A percentile compares a stretch with the other conserved stretches of the same genome.
Evolutionary conservation across 2,888 invertebrate species (phyloP).

Genomic region (Drosophila neotestacea): DNA sequence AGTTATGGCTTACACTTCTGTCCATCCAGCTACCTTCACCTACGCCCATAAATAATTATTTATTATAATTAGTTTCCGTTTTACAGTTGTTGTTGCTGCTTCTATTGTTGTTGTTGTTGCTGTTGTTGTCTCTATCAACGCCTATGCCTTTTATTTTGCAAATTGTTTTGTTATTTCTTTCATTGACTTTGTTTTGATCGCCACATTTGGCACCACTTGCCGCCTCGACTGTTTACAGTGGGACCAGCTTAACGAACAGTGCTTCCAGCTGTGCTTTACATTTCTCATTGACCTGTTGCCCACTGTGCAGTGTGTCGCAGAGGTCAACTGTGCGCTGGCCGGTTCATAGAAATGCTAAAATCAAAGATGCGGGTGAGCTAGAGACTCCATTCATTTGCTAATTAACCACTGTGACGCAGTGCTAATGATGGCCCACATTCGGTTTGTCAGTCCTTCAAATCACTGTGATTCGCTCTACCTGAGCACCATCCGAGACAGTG

Average conservation of each 20-base stretch:
- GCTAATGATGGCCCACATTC: constrained; percentile 55
- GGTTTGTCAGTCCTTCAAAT: constrained; percentile 43
- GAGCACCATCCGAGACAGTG: neutral
- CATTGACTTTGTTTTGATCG: constrained; percentile 71
- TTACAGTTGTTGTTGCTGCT: constrained; percentile 11
- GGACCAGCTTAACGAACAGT: neutral
- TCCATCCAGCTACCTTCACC: neutral
- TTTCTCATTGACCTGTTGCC: constrained; percentile 14
- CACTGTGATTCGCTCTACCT: constrained; percentile 10
- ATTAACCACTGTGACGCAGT: constrained; percentile 39
- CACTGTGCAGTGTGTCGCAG: constrained; percentile 63
- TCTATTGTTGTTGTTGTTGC: constrained; percentile 18
- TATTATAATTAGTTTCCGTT: constrained; percentile 47
- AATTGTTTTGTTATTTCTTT: constrained; percentile 47
- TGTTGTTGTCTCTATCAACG: constrained; percentile 18
- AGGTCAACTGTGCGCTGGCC: constrained; percentile 55
- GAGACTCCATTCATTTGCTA: constrained; percentile 38
- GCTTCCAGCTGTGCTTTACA: neutral
- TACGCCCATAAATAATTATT: constrained; percentile 12
- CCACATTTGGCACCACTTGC: constrained; percentile 29
- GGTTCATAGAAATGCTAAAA: constrained; percentile 67
- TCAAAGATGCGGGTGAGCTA: constrained; percentile 59
- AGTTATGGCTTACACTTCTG: constrained; percentile 24
- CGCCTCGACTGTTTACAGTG: constrained; percentile 41
- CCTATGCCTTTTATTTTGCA: constrained; percentile 39